A percentile compares a stretch with the other conserved stretches of the same genome.
Evolutionary conservation across 92 coral and sea anemone species (phyloP).

Genomic region (Scolanthus callimorphus): DNA sequence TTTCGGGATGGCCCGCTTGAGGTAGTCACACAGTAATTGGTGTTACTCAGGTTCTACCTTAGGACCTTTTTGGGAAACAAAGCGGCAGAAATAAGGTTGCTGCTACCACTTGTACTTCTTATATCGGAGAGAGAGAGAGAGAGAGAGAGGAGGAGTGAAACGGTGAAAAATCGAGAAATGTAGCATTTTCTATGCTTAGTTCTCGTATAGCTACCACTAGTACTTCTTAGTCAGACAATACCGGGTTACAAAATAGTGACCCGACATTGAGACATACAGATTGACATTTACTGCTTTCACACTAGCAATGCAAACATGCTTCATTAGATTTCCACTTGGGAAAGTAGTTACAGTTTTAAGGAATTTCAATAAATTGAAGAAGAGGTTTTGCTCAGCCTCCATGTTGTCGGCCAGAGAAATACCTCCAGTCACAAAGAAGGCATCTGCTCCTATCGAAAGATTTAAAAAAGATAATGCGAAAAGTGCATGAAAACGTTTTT

Average conservation of each 20-base stretch:
- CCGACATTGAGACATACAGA: neutral
- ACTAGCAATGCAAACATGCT: too few species aligned
- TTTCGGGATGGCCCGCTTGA: too few species aligned
- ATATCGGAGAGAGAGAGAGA: conserved; percentile 1
- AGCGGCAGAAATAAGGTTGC: neutral
- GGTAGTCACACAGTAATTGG: neutral
- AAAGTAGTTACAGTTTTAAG: too few species aligned
- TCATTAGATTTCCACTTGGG: too few species aligned
- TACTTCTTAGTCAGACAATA: neutral
- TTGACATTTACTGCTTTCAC: neutral
- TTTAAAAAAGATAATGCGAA: too few species aligned
- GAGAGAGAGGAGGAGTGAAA: neutral
- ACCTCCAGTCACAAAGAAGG: too few species aligned
- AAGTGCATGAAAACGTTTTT: too few species aligned
- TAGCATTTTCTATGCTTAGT: too few species aligned
- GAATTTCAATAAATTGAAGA: too few species aligned
- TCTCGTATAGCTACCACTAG: neutral
- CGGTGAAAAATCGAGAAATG: neutral
- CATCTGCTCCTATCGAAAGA: too few species aligned
- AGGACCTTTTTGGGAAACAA: neutral
- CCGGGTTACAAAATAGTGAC: neutral
- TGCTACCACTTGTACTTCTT: conserved; percentile 73
- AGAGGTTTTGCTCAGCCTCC: too few species aligned
- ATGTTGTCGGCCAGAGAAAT: too few species aligned
- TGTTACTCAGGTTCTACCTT: neutral